These are phyloP conservation scores for Neelides sp. DNA, from an alignment of 1,140 invertebrate genomes.

Conservation along the genomic window DNA sequence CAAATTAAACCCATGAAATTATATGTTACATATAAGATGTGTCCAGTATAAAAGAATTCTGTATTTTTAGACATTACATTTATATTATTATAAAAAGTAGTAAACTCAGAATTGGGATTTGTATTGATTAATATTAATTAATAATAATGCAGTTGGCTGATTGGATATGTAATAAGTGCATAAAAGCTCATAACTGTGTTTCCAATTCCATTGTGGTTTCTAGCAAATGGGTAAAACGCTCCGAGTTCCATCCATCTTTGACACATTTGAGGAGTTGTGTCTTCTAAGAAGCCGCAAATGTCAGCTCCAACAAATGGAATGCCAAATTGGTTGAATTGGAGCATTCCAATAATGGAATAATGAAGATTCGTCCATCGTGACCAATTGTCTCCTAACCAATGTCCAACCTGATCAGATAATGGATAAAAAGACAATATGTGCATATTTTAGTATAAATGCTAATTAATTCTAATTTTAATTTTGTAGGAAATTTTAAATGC, in stretches of 20 bases:
- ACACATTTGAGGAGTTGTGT: conserved; percentile 10
- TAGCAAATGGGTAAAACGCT: conserved; percentile 72
- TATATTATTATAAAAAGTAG: too few relatives aligned
- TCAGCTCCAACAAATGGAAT: conserved; percentile 35
- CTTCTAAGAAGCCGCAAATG: conserved; percentile 31
- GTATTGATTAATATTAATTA: too few relatives aligned
- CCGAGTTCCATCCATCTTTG: conserved; percentile 62
- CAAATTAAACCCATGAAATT: not conserved
- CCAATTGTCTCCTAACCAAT: conserved; percentile 39
- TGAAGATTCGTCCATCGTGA: conserved; percentile 40
- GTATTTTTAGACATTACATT: too few relatives aligned
- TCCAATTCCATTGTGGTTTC: conserved; percentile 59
- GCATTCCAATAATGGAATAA: conserved; percentile 38
- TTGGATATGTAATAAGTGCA: too few relatives aligned
- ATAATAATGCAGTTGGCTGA: too few relatives aligned
- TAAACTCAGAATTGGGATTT: too few relatives aligned
- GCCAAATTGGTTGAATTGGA: conserved; percentile 27
- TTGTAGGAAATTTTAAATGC: not conserved
- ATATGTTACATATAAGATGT: not conserved
- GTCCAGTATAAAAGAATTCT: not conserved
- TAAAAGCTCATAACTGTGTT: conserved; percentile 17
- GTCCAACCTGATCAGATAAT: conserved; percentile 20
- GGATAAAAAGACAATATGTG: conserved; percentile 44
- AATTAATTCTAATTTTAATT: conserved; percentile 37
- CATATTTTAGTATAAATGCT: conserved; percentile 35